Percentiles rank a stretch among this genome's conserved stretches.
Evolutionary conservation across 2,888 invertebrate species (phyloP).

Genomic region (Aricia artaxerxes): DNA sequence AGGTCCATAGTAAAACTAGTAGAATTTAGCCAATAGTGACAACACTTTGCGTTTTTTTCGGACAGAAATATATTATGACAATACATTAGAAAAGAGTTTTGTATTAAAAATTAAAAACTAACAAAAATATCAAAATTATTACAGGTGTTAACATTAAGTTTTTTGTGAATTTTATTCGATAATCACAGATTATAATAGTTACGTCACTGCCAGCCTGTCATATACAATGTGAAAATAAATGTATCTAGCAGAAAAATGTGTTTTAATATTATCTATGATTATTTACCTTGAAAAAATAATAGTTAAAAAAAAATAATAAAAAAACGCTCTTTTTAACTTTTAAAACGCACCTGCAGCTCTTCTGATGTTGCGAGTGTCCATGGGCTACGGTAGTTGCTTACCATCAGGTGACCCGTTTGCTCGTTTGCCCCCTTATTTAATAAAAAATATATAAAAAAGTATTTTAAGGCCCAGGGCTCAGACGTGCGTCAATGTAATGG

Average conservation of each 20-base stretch:
- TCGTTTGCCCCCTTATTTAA: too few relatives aligned
- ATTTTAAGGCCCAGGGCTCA: too few relatives aligned
- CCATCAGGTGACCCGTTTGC: too few relatives aligned
- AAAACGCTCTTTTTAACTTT: too few relatives aligned
- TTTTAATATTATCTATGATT: constrained; percentile 29
- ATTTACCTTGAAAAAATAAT: too few relatives aligned
- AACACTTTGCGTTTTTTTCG: background rate
- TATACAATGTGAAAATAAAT: constrained; percentile 43
- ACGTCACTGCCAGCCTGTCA: constrained; percentile 43
- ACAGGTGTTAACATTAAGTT: constrained; percentile 23
- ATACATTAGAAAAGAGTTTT: constrained; percentile 13
- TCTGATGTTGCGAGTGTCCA: too few relatives aligned
- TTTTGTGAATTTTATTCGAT: constrained; percentile 28
- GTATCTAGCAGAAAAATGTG: constrained; percentile 40
- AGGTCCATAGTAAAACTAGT: constrained; percentile 36
- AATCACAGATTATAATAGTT: constrained; percentile 27
- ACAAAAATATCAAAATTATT: constrained; percentile 28
- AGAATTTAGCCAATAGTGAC: constrained; percentile 36
- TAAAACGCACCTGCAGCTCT: too few relatives aligned
- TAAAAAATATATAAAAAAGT: too few relatives aligned
- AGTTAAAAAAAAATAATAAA: too few relatives aligned
- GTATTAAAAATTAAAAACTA: constrained; percentile 16
- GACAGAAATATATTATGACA: constrained; percentile 19
- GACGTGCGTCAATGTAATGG: too few relatives aligned
- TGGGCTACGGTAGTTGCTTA: too few relatives aligned